phyloP scores from a whole-genome alignment of 2,888 invertebrate genomes.

The Oasisia sp. region DNA sequence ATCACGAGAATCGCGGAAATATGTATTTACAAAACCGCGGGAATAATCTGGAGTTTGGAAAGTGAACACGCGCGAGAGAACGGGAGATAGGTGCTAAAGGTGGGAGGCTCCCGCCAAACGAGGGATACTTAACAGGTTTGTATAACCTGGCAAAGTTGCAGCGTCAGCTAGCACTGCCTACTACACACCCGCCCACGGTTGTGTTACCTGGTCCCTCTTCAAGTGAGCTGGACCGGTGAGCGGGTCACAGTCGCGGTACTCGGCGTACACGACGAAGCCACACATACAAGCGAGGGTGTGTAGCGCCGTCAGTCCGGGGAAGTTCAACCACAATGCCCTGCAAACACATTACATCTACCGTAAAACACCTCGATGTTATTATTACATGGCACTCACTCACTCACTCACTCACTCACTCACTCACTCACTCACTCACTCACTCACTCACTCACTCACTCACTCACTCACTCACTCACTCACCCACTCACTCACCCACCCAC shows the following conservation, averaged over 20 bases:
- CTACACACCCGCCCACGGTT: neutral
- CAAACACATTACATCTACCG: neutral
- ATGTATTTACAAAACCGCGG: too few species aligned
- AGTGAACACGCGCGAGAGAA: too few species aligned
- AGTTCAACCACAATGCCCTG: constrained; percentile 80
- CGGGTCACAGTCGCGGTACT: constrained; percentile 88
- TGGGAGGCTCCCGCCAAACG: too few species aligned
- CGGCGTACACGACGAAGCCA: constrained; percentile 84
- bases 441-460: too few species aligned
- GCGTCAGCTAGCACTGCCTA: neutral
- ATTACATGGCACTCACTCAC: neutral
- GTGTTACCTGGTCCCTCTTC: constrained; percentile 23
- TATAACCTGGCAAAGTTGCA: neutral
- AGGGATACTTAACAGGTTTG: too few species aligned
- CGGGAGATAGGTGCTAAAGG: too few species aligned
- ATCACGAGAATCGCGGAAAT: too few species aligned
- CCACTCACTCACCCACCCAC: too few species aligned
- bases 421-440: too few species aligned
- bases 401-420: too few species aligned
- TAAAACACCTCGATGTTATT: neutral
- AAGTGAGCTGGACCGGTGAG: constrained; percentile 58
- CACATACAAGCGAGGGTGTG: constrained; percentile 88
- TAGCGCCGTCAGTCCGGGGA: constrained; percentile 80
- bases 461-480: too few species aligned
- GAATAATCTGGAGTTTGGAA: too few species aligned